phyloP scores from a whole-genome alignment of 2,797 vertebrate genomes.

The Ctenopoma kingsleyae region DNA sequence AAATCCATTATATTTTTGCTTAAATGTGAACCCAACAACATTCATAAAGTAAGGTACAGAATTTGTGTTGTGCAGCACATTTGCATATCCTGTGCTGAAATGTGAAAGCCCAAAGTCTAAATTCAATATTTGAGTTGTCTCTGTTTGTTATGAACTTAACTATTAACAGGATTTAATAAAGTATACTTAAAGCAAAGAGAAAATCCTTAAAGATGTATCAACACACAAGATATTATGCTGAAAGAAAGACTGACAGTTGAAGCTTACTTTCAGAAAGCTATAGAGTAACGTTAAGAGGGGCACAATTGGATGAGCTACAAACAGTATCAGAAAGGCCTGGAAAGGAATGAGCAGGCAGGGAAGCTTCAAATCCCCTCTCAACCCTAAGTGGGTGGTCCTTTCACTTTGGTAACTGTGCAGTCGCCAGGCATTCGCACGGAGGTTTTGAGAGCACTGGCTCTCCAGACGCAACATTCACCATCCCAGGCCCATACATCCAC shows the following conservation, averaged over 20 bases:
- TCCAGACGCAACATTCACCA: constrained; percentile 85
- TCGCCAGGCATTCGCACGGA: constrained; percentile 86
- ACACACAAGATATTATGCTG: constrained; percentile 44
- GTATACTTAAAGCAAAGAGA: constrained; percentile 43
- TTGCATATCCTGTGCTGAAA: neutral
- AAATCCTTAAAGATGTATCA: constrained; percentile 61
- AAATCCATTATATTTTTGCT: neutral
- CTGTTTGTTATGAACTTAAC: constrained; percentile 58
- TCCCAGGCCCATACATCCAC: constrained; percentile 84
- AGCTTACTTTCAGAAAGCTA: constrained; percentile 60
- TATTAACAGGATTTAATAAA: constrained; percentile 63
- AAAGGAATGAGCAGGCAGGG: constrained; percentile 84
- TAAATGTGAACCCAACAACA: neutral
- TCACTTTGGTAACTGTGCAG: constrained; percentile 88
- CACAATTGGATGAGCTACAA: constrained; percentile 84
- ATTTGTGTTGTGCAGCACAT: neutral
- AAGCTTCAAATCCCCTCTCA: constrained; percentile 87
- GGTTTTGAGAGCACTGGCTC: constrained; percentile 81
- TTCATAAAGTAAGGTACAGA: neutral
- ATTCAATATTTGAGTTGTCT: constrained; percentile 50
- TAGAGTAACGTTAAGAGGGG: constrained; percentile 67
- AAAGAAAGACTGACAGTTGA: constrained; percentile 66
- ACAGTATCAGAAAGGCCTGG: constrained; percentile 79
- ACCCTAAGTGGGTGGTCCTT: constrained; percentile 90
- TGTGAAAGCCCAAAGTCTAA: neutral